Evolutionary conservation across 2,797 vertebrate genomes (phyloP), one percentile per base, ranked within the genome.

Genomic region (Amblyraja radiata): DNA sequence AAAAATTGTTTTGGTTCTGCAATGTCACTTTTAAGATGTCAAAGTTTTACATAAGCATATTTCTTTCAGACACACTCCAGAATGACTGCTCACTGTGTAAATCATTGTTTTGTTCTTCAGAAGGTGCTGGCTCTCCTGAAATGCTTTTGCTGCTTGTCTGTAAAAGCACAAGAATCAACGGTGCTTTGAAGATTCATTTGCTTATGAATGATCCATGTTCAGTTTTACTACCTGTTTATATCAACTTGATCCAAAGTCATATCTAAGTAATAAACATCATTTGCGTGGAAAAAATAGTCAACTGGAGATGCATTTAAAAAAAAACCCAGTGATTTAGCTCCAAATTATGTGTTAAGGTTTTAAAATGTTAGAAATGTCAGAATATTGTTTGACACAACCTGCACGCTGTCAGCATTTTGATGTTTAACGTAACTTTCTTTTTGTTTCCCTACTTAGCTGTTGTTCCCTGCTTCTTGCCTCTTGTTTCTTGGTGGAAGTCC

Each of bases 401-500:
- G 90, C 90, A 76, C 54, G 90, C 71, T 54, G 71, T 92, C 39
- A 76, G 73, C 73, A n/a, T 91, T 39, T 91, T 91, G 36, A 91
- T 76, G 39, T 96, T 95, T 97, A 94, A 96, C 96, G 5, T 95
- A 94, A 95, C 11, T 95, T 95, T 94, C 93, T 93, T 93, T 96
- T 96, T 95, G 96, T 96, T 94, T 95, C 94, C 96, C 96, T 96
- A 96, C 96, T 96, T 96, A 96, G 97, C 96, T 96, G 96, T 96
- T 97, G 96, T 96, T 95, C 95, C 96, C 96, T 95, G 96, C 95
- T 96, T 95, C 97, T 96, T 97, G 96, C 96, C 96, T 96, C 95
- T 96, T 96, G n/a, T 96, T 96, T 97, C 95, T 96, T 96, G 96
- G 96, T 96, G 95, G 97, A 96, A 96, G 96, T 96, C 96, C 96